Percentiles rank a stretch among this genome's conserved stretches.
These are phyloP conservation scores for Phaethornis superciliosus DNA, from an alignment of 2,113 vertebrate genomes.

Conservation along the genomic window DNA sequence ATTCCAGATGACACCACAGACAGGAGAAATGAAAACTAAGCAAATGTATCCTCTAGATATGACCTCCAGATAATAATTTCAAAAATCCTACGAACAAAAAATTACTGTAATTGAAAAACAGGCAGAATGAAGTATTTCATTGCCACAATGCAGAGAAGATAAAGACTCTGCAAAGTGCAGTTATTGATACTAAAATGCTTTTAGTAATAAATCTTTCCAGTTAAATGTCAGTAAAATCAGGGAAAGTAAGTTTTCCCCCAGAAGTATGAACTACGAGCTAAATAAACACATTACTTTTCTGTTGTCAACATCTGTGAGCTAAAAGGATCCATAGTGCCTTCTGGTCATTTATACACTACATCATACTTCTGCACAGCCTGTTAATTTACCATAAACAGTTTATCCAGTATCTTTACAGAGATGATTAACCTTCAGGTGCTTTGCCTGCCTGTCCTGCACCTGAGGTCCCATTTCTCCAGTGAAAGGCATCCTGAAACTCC, in stretches of 20 bases:
- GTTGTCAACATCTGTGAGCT: background rate
- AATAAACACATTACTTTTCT: background rate
- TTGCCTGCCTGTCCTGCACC: background rate
- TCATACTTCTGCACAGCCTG: background rate
- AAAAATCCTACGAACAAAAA: background rate
- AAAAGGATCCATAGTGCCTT: background rate
- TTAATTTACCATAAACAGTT: background rate
- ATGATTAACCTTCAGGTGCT: background rate
- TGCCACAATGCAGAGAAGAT: background rate
- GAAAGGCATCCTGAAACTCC: background rate
- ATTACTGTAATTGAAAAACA: background rate
- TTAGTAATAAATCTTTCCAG: background rate
- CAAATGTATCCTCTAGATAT: background rate
- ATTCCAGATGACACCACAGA: background rate
- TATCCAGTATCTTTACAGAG: background rate
- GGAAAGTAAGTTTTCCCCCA: background rate
- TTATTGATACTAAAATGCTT: background rate
- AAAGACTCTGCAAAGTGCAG: background rate
- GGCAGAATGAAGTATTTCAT: background rate
- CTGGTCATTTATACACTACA: background rate
- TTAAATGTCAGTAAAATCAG: background rate
- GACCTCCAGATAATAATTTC: background rate
- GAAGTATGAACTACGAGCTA: background rate
- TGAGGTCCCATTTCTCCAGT: background rate
- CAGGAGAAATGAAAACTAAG: background rate